These are phyloP conservation scores for Enteromius unitaeniatus DNA, from an alignment of 2,797 vertebrate species.

Conservation along the genomic window DNA sequence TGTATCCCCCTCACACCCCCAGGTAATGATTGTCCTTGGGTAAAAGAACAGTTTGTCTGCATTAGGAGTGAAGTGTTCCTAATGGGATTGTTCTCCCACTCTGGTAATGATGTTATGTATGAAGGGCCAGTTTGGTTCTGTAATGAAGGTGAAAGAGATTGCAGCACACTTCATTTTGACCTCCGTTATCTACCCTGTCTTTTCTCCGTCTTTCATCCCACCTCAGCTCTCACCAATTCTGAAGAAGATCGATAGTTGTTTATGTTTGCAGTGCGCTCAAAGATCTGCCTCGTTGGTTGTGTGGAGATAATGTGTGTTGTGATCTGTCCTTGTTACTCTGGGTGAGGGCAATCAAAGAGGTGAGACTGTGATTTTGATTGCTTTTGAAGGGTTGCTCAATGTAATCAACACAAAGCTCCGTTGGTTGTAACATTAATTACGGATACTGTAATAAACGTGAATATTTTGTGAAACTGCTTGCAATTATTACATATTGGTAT, in stretches of 20 bases:
- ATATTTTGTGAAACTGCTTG: conserved; percentile 48
- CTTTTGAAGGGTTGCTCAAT: conserved; percentile 35
- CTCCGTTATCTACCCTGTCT: conserved; percentile 66
- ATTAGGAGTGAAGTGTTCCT: conserved; percentile 74
- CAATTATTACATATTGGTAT: neutral
- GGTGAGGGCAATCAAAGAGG: conserved; percentile 46
- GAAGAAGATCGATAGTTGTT: conserved; percentile 70
- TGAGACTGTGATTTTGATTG: conserved; percentile 44
- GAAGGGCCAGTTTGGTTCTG: conserved; percentile 62
- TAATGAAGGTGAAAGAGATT: conserved; percentile 72
- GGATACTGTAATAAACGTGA: conserved; percentile 56
- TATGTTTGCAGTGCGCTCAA: conserved; percentile 74
- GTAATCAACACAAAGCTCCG: neutral
- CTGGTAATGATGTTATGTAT: conserved; percentile 66
- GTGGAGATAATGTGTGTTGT: conserved; percentile 58
- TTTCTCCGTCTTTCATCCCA: conserved; percentile 16
- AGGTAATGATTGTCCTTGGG: conserved; percentile 82
- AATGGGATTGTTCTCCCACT: conserved; percentile 64
- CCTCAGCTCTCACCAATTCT: conserved; percentile 24
- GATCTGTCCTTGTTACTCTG: conserved; percentile 46
- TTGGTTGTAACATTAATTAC: neutral
- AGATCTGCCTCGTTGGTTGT: conserved; percentile 61
- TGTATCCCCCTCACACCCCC: conserved; percentile 65
- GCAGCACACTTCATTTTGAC: conserved; percentile 73
- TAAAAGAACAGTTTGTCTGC: conserved; percentile 74